Conservation (phyloP, 2,797 vertebrate genomes). For the Nyctibius grandis region DNA sequence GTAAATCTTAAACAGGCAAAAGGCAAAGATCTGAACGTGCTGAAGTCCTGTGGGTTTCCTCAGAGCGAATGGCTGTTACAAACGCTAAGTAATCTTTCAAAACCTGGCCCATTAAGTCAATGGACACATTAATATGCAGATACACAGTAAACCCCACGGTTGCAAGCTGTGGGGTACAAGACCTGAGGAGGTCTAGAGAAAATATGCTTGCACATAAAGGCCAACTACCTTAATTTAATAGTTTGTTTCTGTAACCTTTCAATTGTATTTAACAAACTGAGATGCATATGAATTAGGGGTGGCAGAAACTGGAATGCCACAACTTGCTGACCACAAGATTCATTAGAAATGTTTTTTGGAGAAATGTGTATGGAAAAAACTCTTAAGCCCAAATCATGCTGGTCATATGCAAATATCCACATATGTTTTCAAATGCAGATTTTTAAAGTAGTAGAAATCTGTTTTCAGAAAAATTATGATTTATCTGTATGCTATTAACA, state of each 20-base stretch:
- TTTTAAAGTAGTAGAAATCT: background rate
- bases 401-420: background rate
- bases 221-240: background rate
- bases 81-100: background rate
- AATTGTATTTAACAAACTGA: background rate
- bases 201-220: background rate
- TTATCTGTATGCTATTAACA: background rate
- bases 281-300: background rate
- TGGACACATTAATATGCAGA: background rate
- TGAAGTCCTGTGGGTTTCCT: background rate
- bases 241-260: background rate
- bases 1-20: background rate
- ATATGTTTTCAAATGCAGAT: background rate
- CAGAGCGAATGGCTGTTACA: background rate
- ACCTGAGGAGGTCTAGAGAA: background rate
- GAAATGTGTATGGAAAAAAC: background rate
- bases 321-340: background rate
- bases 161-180: background rate
- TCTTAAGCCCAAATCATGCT: background rate
- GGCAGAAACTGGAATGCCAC: background rate
- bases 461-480: background rate
- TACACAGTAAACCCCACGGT: background rate
- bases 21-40: background rate
- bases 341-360: background rate
- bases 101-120: background rate